Conservation (phyloP, 1,140 invertebrate genomes). For the Sarcophaga bullata region DNA sequence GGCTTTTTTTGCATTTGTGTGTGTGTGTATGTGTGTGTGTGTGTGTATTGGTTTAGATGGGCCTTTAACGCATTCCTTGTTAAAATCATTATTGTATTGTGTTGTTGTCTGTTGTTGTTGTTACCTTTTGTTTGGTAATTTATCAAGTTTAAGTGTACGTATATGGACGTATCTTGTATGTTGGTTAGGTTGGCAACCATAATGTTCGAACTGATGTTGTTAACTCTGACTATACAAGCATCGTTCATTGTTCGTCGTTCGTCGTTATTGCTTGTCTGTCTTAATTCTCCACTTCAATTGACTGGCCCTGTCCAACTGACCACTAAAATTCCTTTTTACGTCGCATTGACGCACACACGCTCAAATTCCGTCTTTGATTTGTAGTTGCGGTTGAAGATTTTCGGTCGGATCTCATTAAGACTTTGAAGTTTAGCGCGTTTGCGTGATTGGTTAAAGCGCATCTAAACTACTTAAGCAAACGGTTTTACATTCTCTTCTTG, state of each 20-base stretch:
- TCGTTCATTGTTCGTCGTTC: background rate
- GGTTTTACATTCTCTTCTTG: too few relatives aligned
- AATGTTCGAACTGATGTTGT: conserved; percentile 11
- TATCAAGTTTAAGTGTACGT: conserved; percentile 24
- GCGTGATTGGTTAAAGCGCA: conserved; percentile 61
- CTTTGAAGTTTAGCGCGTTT: conserved; percentile 64
- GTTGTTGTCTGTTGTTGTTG: background rate
- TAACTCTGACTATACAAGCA: background rate
- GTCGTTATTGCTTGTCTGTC: background rate
- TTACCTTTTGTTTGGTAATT: conserved; percentile 9
- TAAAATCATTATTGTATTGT: background rate
- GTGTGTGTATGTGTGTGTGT: background rate
- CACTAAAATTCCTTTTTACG: conserved; percentile 1
- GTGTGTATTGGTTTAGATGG: background rate
- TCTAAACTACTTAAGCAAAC: conserved; percentile 54
- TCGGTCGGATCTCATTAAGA: conserved; percentile 49
- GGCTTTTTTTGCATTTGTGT: background rate
- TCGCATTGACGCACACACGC: background rate
- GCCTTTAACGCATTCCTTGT: conserved; percentile 7
- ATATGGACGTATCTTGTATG: too few relatives aligned
- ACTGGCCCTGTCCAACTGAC: background rate
- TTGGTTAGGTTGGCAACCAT: conserved; percentile 14
- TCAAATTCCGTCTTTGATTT: background rate
- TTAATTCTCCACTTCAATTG: conserved; percentile 24
- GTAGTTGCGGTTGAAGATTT: background rate